Conservation (phyloP, 1,140 invertebrate species). For the Drosophila albomicans region DNA sequence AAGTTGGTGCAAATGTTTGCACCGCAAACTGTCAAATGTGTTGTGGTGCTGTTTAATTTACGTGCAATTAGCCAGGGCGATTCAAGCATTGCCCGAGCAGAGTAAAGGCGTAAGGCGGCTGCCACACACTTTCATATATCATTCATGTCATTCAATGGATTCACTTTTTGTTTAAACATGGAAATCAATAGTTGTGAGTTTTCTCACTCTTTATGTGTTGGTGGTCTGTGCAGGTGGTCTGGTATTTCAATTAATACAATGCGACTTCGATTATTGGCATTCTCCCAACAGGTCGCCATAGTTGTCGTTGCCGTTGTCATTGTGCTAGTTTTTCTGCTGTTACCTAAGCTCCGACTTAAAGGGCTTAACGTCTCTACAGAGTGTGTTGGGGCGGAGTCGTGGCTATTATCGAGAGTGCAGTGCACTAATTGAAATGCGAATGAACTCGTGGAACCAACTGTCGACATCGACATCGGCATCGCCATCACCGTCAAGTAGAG, state of each 20-base stretch:
- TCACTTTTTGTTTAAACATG: constrained; percentile 9
- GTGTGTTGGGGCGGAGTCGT: neutral
- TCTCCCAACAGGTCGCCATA: constrained; percentile 56
- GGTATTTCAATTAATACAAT: constrained; percentile 31
- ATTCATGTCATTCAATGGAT: constrained; percentile 4
- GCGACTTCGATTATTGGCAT: constrained; percentile 45
- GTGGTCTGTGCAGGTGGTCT: neutral
- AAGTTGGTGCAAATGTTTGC: constrained; percentile 67
- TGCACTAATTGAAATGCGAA: constrained; percentile 73
- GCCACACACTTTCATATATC: constrained; percentile 6
- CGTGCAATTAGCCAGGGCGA: constrained; percentile 59
- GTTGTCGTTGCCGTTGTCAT: constrained; percentile 32
- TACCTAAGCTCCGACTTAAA: constrained; percentile 18
- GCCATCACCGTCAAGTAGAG: constrained; percentile 2
- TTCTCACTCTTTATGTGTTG: neutral
- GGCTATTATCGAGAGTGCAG: constrained; percentile 31
- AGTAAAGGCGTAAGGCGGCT: too few relatives aligned
- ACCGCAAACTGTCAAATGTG: constrained; percentile 65
- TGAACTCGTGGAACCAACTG: constrained; percentile 48
- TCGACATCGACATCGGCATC: constrained; percentile 28
- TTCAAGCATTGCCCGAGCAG: neutral
- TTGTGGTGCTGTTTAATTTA: constrained; percentile 44
- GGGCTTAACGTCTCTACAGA: constrained; percentile 8
- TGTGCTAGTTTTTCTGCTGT: constrained; percentile 10
- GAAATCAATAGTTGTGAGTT: constrained; percentile 10